These are phyloP conservation scores for Rutilus rutilus DNA, from an alignment of 2,113 vertebrate species.

Conservation along the genomic window DNA sequence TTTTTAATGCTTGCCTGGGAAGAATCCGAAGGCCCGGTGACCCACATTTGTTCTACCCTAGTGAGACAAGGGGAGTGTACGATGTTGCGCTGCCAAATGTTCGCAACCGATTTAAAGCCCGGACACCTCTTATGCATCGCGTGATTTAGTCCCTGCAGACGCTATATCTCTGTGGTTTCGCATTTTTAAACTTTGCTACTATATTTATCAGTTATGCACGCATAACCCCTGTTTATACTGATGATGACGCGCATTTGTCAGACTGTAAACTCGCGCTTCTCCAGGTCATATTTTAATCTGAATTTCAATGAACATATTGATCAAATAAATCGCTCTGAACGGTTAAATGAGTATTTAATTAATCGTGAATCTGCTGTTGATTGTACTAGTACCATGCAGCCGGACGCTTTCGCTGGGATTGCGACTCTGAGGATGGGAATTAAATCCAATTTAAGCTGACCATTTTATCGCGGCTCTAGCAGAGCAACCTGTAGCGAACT, in stretches of 20 bases:
- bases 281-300: constrained; percentile 37
- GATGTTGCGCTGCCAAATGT: constrained; percentile 44
- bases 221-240: constrained; percentile 20
- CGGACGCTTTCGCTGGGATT: constrained; percentile 24
- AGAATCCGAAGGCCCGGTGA: constrained; percentile 73
- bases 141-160: not conserved
- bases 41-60: constrained; percentile 75
- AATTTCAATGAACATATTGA: not conserved
- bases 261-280: constrained; percentile 43
- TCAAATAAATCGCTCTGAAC: not conserved
- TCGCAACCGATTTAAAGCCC: constrained; percentile 18
- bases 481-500: constrained; percentile 58
- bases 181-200: constrained; percentile 49
- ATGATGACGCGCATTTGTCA: constrained; percentile 28
- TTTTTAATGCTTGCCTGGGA: constrained; percentile 44
- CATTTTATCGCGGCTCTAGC: constrained; percentile 1
- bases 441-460: constrained; percentile 40
- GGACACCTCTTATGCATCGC: constrained; percentile 20
- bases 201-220: constrained; percentile 44
- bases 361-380: not conserved
- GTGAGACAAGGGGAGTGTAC: constrained; percentile 49
- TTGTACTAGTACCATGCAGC: not conserved
- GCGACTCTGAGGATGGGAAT: constrained; percentile 5
- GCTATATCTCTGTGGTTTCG: not conserved
- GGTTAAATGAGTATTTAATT: too few species aligned